Percentiles rank a stretch among this genome's conserved stretches.
Conservation (phyloP, 1,140 invertebrate genomes). For the Aporrectodea caliginosa region DNA sequence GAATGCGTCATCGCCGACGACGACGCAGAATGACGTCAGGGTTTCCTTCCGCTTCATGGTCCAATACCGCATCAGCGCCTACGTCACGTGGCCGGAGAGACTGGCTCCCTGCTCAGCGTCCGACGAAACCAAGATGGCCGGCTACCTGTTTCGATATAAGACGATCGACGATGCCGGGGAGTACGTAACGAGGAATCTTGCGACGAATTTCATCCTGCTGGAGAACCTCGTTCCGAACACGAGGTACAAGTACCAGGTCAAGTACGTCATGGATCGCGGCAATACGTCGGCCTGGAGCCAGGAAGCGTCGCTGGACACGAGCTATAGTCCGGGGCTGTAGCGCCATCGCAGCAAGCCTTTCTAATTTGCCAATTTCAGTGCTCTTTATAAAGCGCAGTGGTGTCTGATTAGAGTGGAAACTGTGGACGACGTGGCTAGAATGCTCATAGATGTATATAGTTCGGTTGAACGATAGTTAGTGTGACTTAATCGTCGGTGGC, state of each 20-base stretch:
- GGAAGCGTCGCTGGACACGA: constrained; percentile 4
- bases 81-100: constrained; percentile 11
- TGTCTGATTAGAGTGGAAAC: too few relatives aligned
- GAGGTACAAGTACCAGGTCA: constrained; percentile 22
- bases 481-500: too few relatives aligned
- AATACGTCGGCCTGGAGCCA: constrained; percentile 18
- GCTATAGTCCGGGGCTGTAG: too few relatives aligned
- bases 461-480: too few relatives aligned
- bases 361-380: too few relatives aligned
- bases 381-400: too few relatives aligned
- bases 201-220: constrained; percentile 18
- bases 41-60: constrained; percentile 9
- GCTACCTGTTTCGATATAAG: constrained; percentile 12
- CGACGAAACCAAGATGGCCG: background rate
- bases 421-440: too few relatives aligned
- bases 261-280: constrained; percentile 15
- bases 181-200: background rate
- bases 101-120: background rate
- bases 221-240: constrained; percentile 8
- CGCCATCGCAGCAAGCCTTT: too few relatives aligned
- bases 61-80: background rate
- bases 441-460: too few relatives aligned
- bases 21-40: background rate
- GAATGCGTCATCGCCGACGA: background rate
- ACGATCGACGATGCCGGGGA: background rate